Conservation (phyloP, 2,888 invertebrate species). For the Yponomeuta malinellus region DNA sequence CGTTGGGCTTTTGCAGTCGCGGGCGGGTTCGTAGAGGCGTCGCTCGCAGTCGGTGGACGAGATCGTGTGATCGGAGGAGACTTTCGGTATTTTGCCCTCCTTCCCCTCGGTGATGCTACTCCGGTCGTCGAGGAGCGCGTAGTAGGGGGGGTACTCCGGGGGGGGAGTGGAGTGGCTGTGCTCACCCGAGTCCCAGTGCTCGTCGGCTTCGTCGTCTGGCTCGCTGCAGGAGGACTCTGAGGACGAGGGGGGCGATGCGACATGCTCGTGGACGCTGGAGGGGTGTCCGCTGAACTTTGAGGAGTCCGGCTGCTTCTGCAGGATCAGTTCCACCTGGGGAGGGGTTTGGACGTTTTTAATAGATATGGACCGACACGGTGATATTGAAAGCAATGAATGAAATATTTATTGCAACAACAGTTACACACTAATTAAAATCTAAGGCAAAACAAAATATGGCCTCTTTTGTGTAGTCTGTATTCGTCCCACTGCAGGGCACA, state of each 20-base stretch:
- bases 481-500: too few relatives aligned
- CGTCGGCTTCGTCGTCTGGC: constrained; percentile 60
- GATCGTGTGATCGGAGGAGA: constrained; percentile 27
- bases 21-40: not conserved
- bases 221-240: constrained; percentile 49
- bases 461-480: too few relatives aligned
- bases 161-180: constrained; percentile 28
- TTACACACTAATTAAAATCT: too few relatives aligned
- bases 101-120: constrained; percentile 6
- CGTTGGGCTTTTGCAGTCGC: constrained; percentile 15
- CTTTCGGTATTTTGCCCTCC: constrained; percentile 26
- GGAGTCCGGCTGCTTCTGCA: constrained; percentile 74
- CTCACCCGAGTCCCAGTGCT: constrained; percentile 88
- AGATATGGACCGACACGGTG: too few relatives aligned
- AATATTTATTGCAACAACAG: too few relatives aligned
- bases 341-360: not conserved
- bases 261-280: constrained; percentile 28
- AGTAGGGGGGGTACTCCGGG: constrained; percentile 18
- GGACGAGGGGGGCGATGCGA: constrained; percentile 36
- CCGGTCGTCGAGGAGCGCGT: constrained; percentile 8
- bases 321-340: constrained; percentile 77
- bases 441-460: too few relatives aligned
- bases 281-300: constrained; percentile 45
- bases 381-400: too few relatives aligned
- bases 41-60: constrained; percentile 18